phyloP scores from a whole-genome alignment of 2,113 vertebrate genomes.

The Gnathonemus echidnorhynchus region DNA sequence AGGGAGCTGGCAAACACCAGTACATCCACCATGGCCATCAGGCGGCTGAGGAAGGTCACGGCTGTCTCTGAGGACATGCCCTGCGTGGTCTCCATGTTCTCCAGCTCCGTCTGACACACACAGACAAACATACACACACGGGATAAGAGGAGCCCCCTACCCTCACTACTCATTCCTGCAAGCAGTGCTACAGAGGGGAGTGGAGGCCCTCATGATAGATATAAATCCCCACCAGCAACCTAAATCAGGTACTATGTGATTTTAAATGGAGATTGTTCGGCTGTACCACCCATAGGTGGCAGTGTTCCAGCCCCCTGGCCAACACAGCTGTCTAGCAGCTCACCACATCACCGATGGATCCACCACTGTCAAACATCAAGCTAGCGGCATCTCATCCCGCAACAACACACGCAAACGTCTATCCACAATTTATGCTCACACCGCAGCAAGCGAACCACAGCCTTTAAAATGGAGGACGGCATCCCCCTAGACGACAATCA shows the following conservation, averaged over 20 bases:
- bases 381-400: not conserved
- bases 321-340: not conserved
- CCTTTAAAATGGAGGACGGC: not conserved
- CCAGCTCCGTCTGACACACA: conserved; percentile 76
- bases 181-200: not conserved
- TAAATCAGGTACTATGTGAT: not conserved
- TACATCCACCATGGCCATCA: conserved; percentile 97
- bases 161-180: not conserved
- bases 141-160: not conserved
- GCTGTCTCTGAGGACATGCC: conserved; percentile 96
- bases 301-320: not conserved
- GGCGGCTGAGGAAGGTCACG: conserved; percentile 85
- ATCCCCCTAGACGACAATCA: not conserved
- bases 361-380: not conserved
- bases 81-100: conserved; percentile 91
- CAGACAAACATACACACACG: not conserved
- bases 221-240: not conserved
- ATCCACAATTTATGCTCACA: not conserved
- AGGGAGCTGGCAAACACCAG: conserved; percentile 93
- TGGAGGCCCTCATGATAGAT: not conserved
- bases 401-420: not conserved
- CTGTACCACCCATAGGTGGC: not conserved
- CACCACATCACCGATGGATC: not conserved
- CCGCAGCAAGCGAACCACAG: not conserved
- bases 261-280: not conserved